Percentiles rank a stretch among this genome's conserved stretches.
These are phyloP conservation scores for Tinea pellionella DNA, from an alignment of 2,888 invertebrate genomes.

Conservation along the genomic window DNA sequence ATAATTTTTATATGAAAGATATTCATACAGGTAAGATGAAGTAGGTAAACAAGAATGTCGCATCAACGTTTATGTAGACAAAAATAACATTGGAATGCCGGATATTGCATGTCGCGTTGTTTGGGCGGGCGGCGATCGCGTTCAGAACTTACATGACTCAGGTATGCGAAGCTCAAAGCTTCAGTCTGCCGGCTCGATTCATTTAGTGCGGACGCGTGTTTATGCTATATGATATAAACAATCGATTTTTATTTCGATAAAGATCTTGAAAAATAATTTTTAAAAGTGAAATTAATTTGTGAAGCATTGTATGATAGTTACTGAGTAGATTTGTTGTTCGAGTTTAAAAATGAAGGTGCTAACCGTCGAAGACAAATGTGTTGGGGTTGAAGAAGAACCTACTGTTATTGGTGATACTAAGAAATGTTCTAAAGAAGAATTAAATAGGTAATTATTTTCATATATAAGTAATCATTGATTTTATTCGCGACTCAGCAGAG, in stretches of 20 bases:
- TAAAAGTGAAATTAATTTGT: conserved; percentile 26
- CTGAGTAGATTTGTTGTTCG: background rate
- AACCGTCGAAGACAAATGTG: conserved; percentile 47
- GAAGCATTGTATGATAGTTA: conserved; percentile 22
- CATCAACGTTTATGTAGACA: conserved; percentile 23
- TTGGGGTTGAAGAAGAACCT: conserved; percentile 47
- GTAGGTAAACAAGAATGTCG: conserved; percentile 25
- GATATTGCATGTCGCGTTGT: conserved; percentile 44
- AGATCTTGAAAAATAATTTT: conserved; percentile 20
- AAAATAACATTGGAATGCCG: conserved; percentile 64
- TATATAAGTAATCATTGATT: too few species aligned
- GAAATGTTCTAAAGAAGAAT: conserved; percentile 49
- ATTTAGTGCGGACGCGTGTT: background rate
- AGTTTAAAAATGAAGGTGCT: conserved; percentile 47
- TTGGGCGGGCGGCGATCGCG: conserved; percentile 10
- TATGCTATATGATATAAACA: background rate
- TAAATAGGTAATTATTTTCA: conserved; percentile 40
- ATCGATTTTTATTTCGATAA: conserved; percentile 14
- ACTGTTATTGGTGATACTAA: conserved; percentile 37
- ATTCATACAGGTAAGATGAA: background rate
- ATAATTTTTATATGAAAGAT: too few species aligned
- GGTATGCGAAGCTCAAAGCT: background rate
- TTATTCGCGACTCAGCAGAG: too few species aligned
- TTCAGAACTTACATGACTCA: conserved; percentile 4
- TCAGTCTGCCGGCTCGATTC: conserved; percentile 1